phyloP scores from a whole-genome alignment of 1,140 invertebrate species.

The Ectropis grisescens region DNA sequence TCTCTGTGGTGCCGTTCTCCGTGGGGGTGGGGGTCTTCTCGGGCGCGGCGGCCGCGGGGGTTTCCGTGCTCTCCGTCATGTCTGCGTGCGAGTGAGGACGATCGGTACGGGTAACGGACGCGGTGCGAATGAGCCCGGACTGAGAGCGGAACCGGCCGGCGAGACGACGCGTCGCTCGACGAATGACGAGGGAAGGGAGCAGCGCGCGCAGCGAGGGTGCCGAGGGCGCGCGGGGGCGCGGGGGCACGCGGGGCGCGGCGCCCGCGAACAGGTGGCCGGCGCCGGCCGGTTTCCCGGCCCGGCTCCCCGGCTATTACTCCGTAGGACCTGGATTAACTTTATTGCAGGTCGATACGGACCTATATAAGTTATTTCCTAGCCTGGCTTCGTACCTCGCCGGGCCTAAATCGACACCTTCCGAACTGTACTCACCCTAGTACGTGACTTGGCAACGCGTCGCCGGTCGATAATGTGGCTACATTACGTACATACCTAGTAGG shows the following conservation, averaged over 20 bases:
- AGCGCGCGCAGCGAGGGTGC: constrained; percentile 32
- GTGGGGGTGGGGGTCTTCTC: constrained; percentile 61
- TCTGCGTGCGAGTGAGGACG: too few relatives aligned
- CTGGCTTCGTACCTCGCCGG: constrained; percentile 7
- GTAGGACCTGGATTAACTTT: constrained; percentile 58
- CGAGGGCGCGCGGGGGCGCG: constrained; percentile 8
- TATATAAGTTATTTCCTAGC: constrained; percentile 20
- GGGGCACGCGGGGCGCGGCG: constrained; percentile 16
- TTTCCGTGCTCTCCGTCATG: constrained; percentile 67
- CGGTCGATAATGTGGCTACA: constrained; percentile 28
- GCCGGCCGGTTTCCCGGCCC: constrained; percentile 28
- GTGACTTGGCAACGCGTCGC: constrained; percentile 52
- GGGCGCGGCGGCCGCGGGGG: constrained; percentile 61
- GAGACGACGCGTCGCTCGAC: constrained; percentile 54
- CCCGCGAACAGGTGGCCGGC: constrained; percentile 33
- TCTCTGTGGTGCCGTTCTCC: constrained; percentile 64
- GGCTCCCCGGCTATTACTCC: constrained; percentile 39
- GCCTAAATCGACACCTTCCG: constrained; percentile 13
- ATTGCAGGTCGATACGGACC: constrained; percentile 48
- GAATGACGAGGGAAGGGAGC: constrained; percentile 52
- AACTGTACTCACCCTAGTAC: constrained; percentile 26
- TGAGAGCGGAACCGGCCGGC: constrained; percentile 39
- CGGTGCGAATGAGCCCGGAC: constrained; percentile 43
- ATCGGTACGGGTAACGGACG: constrained; percentile 37
- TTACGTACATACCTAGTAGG: constrained; percentile 5